Conservation (phyloP, 2,888 invertebrate genomes). For the Pachydiplax longipennis region DNA sequence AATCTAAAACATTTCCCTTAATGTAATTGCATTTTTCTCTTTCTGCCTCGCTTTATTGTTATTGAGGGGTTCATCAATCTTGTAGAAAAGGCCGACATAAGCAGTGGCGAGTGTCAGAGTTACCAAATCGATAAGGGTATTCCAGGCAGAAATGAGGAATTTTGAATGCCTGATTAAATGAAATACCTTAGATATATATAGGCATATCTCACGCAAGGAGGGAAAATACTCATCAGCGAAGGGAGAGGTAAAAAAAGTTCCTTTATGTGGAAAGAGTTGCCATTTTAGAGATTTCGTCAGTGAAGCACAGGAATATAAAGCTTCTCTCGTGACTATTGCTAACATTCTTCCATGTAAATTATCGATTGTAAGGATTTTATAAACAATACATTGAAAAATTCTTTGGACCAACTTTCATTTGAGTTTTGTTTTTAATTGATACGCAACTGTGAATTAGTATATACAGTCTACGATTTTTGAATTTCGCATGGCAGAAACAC, state of each 20-base stretch:
- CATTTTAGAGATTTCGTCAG: no score
- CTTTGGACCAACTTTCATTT: no score
- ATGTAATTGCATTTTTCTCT: background rate
- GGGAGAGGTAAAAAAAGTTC: background rate
- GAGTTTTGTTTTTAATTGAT: no score
- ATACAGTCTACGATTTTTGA: no score
- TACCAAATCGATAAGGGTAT: background rate
- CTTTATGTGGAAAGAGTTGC: background rate
- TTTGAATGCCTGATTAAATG: slow-evolving; percentile 10
- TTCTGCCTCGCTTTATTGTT: background rate
- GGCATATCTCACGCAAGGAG: background rate
- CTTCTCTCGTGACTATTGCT: no score
- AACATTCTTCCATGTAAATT: no score
- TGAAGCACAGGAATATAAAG: no score
- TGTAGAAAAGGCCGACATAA: background rate
- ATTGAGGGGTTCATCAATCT: slow-evolving; percentile 1
- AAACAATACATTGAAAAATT: no score
- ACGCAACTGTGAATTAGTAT: no score
- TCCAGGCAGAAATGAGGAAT: background rate
- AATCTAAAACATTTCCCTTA: background rate
- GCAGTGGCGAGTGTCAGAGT: background rate
- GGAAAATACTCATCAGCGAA: background rate
- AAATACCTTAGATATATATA: background rate
- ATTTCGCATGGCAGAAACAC: no score
- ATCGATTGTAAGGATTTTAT: no score